Evolutionary conservation across 2,888 invertebrate genomes (phyloP).

Genomic region (Exephanes ischioxanthus): DNA sequence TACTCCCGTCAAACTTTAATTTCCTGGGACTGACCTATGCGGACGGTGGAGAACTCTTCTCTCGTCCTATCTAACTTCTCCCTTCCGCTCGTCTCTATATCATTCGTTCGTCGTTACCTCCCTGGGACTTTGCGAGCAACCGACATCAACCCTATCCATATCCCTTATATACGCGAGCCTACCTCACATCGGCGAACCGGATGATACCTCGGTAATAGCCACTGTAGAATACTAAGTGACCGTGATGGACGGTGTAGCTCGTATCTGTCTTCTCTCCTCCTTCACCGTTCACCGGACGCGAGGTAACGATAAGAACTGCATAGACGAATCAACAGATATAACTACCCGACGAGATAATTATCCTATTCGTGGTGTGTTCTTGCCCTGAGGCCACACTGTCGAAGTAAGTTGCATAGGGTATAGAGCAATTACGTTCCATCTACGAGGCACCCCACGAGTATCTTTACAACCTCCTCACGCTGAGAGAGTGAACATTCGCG

Average conservation of each 20-base stretch:
- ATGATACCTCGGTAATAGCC: conserved; percentile 40
- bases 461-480: neutral
- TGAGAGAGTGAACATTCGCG: neutral
- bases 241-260: conserved; percentile 51
- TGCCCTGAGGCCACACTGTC: neutral
- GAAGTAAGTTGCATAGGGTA: neutral
- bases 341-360: conserved; percentile 7
- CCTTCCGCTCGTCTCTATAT: conserved; percentile 52
- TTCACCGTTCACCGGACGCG: neutral
- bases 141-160: conserved; percentile 20
- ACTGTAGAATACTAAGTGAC: conserved; percentile 64
- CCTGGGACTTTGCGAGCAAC: neutral
- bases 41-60: conserved; percentile 74
- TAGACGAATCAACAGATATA: conserved; percentile 13
- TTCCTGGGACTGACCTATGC: conserved; percentile 81
- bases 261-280: conserved; percentile 2
- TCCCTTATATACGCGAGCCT: conserved; percentile 26
- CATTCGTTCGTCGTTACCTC: conserved; percentile 56
- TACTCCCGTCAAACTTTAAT: conserved; percentile 83
- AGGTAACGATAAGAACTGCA: conserved; percentile 40
- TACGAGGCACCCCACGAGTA: neutral
- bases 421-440: neutral
- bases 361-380: neutral
- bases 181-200: conserved; percentile 32
- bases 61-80: conserved; percentile 52